Evolutionary conservation across 2,888 invertebrate species (phyloP).

Genomic region (Cryptocheilus praepositus): DNA sequence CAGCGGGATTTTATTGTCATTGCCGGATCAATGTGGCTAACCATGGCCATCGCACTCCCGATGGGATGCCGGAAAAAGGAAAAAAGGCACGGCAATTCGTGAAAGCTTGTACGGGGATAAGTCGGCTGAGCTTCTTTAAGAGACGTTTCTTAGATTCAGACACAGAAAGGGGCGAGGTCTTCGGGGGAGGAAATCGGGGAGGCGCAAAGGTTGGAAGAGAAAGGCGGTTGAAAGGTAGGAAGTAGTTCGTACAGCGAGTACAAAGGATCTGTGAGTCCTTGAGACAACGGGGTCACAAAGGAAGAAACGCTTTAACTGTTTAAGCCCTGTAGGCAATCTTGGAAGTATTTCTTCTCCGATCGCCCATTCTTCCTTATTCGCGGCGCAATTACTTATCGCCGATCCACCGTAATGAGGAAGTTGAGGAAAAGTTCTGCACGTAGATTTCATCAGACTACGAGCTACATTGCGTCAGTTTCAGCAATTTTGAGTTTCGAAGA

Average conservation of each 20-base stretch:
- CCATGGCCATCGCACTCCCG: not conserved
- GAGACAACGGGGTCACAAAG: constrained; percentile 25
- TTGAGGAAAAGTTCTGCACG: too few relatives aligned
- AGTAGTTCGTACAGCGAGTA: constrained; percentile 13
- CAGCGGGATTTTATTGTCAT: too few relatives aligned
- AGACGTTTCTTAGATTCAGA: constrained; percentile 34
- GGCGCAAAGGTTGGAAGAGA: constrained; percentile 3
- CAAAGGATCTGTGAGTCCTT: constrained; percentile 28
- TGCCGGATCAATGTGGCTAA: too few relatives aligned
- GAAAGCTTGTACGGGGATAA: constrained; percentile 40
- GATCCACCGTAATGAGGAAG: too few relatives aligned
- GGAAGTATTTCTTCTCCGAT: constrained; percentile 27
- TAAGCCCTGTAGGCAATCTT: constrained; percentile 34
- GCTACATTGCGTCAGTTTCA: not conserved
- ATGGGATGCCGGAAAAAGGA: not conserved
- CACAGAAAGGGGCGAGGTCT: constrained; percentile 6
- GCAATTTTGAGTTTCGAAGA: not conserved
- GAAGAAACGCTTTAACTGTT: constrained; percentile 32
- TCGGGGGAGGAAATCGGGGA: not conserved
- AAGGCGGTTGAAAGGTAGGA: constrained; percentile 8
- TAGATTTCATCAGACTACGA: too few relatives aligned
- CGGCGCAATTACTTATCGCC: constrained; percentile 36
- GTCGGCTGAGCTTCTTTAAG: constrained; percentile 30
- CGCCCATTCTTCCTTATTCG: constrained; percentile 8
- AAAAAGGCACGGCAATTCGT: constrained; percentile 26